Conservation (phyloP, 2,888 invertebrate species). For the Caenorhabditis panamensis region DNA sequence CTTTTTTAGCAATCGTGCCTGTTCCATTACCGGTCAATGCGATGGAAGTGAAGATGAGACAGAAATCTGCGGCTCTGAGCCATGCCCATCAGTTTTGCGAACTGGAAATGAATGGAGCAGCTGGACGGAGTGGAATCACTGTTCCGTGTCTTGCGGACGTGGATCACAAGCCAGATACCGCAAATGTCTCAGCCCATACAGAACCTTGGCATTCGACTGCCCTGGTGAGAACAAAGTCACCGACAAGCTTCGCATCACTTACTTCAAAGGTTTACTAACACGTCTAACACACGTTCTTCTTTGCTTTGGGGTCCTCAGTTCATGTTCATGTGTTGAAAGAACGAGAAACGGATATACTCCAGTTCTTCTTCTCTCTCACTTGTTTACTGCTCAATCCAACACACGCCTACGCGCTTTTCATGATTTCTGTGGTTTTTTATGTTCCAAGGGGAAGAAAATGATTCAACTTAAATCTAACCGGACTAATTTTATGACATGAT, state of each 20-base stretch:
- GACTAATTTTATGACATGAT: slow-evolving; percentile 3
- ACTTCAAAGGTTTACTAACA: slow-evolving; percentile 67
- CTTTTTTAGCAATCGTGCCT: slow-evolving; percentile 64
- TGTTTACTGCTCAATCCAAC: slow-evolving; percentile 10
- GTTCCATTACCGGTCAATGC: slow-evolving; percentile 75
- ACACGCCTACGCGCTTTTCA: slow-evolving; percentile 13
- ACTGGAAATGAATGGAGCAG: slow-evolving; percentile 73
- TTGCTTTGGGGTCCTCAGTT: neutral
- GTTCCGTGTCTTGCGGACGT: slow-evolving; percentile 78
- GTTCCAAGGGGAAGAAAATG: too few species aligned
- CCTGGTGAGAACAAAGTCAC: slow-evolving; percentile 72
- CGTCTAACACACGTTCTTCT: slow-evolving; percentile 26
- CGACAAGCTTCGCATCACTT: slow-evolving; percentile 65
- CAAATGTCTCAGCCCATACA: slow-evolving; percentile 76
- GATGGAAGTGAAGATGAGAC: slow-evolving; percentile 73
- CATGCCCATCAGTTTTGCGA: slow-evolving; percentile 68
- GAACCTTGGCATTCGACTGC: slow-evolving; percentile 78
- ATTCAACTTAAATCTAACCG: neutral
- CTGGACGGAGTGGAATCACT: slow-evolving; percentile 77
- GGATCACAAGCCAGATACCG: slow-evolving; percentile 79
- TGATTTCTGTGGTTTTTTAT: too few species aligned
- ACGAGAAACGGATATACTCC: slow-evolving; percentile 14
- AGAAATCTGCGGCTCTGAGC: slow-evolving; percentile 69
- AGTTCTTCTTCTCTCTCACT: slow-evolving; percentile 20
- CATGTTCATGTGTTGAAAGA: too few species aligned